Conservation (phyloP, 2,888 invertebrate species). For the Eupithecia abbreviata region DNA sequence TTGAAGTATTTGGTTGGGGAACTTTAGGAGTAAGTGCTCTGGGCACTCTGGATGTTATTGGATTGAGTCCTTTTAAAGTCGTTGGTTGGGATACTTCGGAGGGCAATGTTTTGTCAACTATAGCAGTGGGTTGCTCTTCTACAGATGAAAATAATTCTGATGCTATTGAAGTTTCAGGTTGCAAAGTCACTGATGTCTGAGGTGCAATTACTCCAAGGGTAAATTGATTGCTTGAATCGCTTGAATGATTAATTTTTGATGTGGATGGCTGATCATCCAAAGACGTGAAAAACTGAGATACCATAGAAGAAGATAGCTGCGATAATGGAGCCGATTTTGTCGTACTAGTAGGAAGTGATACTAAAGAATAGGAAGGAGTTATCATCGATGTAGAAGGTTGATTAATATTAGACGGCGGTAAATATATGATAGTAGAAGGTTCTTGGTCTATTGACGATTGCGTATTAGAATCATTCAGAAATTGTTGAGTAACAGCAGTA, state of each 20-base stretch:
- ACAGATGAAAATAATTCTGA: neutral
- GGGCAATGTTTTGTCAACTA: too few relatives aligned
- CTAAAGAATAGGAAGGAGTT: neutral
- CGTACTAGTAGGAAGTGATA: neutral
- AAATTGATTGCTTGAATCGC: neutral
- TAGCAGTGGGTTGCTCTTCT: neutral
- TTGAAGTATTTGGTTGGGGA: too few relatives aligned
- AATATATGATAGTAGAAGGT: neutral
- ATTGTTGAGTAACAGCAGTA: too few relatives aligned
- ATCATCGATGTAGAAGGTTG: neutral
- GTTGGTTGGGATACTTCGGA: too few relatives aligned
- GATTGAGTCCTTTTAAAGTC: too few relatives aligned
- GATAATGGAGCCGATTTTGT: neutral
- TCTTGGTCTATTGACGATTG: too few relatives aligned
- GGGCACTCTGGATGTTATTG: too few relatives aligned
- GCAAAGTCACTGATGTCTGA: neutral
- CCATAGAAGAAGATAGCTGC: neutral
- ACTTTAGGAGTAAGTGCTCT: too few relatives aligned
- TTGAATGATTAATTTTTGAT: neutral
- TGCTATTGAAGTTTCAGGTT: neutral
- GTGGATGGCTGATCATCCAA: neutral
- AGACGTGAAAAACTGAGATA: neutral
- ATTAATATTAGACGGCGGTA: neutral
- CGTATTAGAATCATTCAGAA: too few relatives aligned
- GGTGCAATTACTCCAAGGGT: neutral